A percentile compares a stretch with the other conserved stretches of the same genome.
These are phyloP conservation scores for Myotis lucifugus DNA, from an alignment of 2,113 vertebrate genomes.

Conservation along the genomic window DNA sequence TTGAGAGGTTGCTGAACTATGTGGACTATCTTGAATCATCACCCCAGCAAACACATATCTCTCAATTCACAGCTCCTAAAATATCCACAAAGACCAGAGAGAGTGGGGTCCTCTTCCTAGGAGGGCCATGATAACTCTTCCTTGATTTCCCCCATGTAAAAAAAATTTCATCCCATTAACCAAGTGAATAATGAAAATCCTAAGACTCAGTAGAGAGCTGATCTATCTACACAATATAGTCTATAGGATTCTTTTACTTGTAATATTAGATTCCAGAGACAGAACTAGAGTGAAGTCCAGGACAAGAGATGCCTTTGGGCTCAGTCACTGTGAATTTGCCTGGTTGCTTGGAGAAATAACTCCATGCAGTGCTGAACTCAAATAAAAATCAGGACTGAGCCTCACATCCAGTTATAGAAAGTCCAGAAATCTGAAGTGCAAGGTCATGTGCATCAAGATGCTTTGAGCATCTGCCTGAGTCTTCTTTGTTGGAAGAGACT, in stretches of 20 bases:
- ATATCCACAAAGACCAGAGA: not conserved
- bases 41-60: not conserved
- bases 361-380: not conserved
- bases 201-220: not conserved
- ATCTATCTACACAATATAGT: not conserved
- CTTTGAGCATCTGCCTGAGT: not conserved
- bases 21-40: not conserved
- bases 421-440: not conserved
- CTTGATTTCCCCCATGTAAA: not conserved
- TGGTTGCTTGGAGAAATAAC: not conserved
- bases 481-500: not conserved
- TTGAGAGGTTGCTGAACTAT: not conserved
- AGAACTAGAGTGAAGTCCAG: not conserved
- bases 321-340: not conserved
- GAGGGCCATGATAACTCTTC: not conserved
- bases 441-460: not conserved
- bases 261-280: not conserved
- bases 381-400: not conserved
- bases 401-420: not conserved
- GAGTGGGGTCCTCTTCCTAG: not conserved
- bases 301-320: not conserved
- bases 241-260: not conserved
- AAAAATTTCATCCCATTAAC: not conserved
- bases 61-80: conserved; percentile 19
- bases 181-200: not conserved